Evolutionary conservation across 2,113 vertebrate species (phyloP).

Genomic region (Epinephelus fuscoguttatus): DNA sequence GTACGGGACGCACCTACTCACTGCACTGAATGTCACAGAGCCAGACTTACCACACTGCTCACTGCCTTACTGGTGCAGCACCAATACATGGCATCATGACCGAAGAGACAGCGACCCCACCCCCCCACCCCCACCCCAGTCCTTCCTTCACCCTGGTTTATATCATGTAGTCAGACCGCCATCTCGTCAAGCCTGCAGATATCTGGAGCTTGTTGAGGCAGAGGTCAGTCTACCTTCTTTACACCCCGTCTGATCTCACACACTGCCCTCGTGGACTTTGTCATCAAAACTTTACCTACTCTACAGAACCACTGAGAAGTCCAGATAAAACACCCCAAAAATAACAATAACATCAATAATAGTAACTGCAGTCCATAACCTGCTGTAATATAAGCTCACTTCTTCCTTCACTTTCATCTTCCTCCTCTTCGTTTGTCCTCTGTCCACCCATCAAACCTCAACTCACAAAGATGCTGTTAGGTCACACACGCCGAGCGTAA

Average conservation of each 20-base stretch:
- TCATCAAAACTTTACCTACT: not conserved
- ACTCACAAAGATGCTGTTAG: conserved; percentile 61
- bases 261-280: not conserved
- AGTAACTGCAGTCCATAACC: conserved; percentile 26
- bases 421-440: conserved; percentile 11
- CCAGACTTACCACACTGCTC: conserved; percentile 31
- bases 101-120: not conserved
- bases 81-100: not conserved
- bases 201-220: not conserved
- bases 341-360: not conserved
- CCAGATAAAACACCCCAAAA: conserved; percentile 4
- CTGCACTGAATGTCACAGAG: conserved; percentile 70
- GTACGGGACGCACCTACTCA: not conserved
- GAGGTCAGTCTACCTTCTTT: not conserved
- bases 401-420: conserved; percentile 6
- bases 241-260: conserved; percentile 6
- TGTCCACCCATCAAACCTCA: conserved; percentile 42
- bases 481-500: conserved; percentile 36
- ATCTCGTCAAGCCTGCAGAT: conserved; percentile 1
- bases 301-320: not conserved
- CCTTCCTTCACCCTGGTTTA: not conserved
- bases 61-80: conserved; percentile 67
- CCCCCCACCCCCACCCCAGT: not conserved
- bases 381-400: conserved; percentile 52
- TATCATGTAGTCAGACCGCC: not conserved